Percentiles rank a stretch among this genome's conserved stretches.
Evolutionary conservation across 2,797 vertebrate species (phyloP).

Genomic region (Clarias fuscus): DNA sequence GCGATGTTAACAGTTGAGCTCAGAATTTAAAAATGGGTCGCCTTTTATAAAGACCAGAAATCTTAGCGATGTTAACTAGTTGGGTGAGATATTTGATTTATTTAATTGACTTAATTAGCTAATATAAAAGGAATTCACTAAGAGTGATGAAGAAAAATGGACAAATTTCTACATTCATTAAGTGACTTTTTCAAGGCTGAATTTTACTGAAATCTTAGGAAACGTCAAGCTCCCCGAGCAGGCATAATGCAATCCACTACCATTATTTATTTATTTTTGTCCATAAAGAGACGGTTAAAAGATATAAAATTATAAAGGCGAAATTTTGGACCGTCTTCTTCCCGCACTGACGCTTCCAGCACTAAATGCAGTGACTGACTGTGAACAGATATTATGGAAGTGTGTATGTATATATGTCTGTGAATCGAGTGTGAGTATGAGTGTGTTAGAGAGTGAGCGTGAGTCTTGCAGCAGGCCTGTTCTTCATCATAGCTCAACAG

Average conservation of each 20-base stretch:
- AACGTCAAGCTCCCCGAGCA: not conserved
- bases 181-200: not conserved
- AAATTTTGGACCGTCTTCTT: not conserved
- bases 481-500: constrained; percentile 58
- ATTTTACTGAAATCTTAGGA: not conserved
- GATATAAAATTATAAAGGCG: not conserved
- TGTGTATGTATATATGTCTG: constrained; percentile 10
- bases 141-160: not conserved
- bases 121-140: too few species aligned
- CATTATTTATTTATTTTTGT: not conserved
- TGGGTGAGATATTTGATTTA: not conserved
- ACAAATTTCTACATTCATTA: not conserved
- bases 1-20: too few species aligned
- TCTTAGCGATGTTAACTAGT: too few species aligned
- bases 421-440: too few species aligned
- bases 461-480: constrained; percentile 47
- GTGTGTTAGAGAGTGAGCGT: not conserved
- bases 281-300: not conserved
- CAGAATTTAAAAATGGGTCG: too few species aligned
- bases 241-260: not conserved
- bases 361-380: constrained; percentile 25
- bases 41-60: too few species aligned
- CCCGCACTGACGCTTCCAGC: not conserved
- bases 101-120: not conserved
- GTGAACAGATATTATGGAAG: constrained; percentile 31